Percentiles rank a stretch among this genome's conserved stretches.
These are phyloP conservation scores for Illadopsis cleaveri DNA, from an alignment of 2,113 vertebrate species.

Conservation along the genomic window DNA sequence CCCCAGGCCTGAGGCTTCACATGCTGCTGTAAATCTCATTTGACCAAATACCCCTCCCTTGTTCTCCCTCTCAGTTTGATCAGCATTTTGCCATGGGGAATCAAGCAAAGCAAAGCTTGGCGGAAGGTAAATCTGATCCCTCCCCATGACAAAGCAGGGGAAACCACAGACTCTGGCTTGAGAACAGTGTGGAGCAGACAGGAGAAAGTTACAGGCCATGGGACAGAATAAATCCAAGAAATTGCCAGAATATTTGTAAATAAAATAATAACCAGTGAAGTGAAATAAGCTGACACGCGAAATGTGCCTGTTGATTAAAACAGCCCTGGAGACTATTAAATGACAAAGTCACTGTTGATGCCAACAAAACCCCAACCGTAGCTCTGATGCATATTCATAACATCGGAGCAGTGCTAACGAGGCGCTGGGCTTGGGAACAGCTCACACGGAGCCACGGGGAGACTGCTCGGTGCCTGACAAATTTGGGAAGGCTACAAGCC, in stretches of 20 bases:
- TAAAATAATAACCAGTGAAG: constrained; percentile 44
- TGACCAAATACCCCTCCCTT: neutral
- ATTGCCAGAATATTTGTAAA: constrained; percentile 55
- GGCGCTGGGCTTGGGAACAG: constrained; percentile 46
- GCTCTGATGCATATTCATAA: constrained; percentile 69
- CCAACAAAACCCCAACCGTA: constrained; percentile 48
- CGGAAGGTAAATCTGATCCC: neutral
- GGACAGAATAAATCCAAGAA: neutral
- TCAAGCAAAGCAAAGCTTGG: neutral
- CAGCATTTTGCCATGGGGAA: neutral
- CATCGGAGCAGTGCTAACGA: neutral
- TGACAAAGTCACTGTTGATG: constrained; percentile 53
- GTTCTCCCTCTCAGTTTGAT: neutral
- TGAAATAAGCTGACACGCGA: constrained; percentile 22
- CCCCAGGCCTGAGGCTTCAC: neutral
- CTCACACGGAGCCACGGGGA: constrained; percentile 37
- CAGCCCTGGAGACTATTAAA: constrained; percentile 49
- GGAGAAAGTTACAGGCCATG: neutral
- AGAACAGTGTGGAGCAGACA: neutral
- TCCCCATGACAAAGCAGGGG: neutral
- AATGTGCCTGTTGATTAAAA: constrained; percentile 47
- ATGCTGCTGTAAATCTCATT: neutral
- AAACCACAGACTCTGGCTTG: neutral
- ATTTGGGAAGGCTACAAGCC: constrained; percentile 60
- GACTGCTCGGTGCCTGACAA: constrained; percentile 61